Conservation (phyloP, 2,888 invertebrate genomes). For the Meloe dianella region DNA sequence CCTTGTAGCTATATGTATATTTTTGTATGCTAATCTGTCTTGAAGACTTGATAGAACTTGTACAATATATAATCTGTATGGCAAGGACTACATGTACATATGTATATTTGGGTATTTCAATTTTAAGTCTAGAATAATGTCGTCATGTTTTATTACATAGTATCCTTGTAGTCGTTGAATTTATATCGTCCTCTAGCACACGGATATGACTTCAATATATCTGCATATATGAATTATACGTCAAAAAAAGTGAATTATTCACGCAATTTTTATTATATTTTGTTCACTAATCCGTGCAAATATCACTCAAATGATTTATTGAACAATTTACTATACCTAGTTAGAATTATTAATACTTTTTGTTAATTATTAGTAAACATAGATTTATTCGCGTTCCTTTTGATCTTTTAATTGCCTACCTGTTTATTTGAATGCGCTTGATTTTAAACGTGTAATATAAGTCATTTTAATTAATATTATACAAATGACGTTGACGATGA, state of each 20-base stretch:
- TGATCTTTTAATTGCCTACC: conserved; percentile 16
- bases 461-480: conserved; percentile 20
- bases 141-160: conserved; percentile 19
- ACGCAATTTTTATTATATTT: conserved; percentile 13
- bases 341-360: too few species aligned
- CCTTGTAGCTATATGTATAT: background rate
- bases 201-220: conserved; percentile 17
- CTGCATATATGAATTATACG: conserved; percentile 10
- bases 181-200: conserved; percentile 16
- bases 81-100: background rate
- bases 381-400: background rate
- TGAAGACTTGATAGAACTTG: background rate
- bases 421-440: conserved; percentile 17
- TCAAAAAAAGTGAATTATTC: conserved; percentile 7
- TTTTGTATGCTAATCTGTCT: background rate
- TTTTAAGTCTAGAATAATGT: conserved; percentile 21
- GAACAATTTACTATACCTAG: background rate
- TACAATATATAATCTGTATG: background rate
- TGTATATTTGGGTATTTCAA: conserved; percentile 9
- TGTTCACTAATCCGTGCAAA: background rate
- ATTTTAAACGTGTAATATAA: conserved; percentile 18
- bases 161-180: conserved; percentile 18
- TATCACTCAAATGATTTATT: background rate
- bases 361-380: background rate
- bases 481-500: background rate